phyloP scores from a whole-genome alignment of 2,797 vertebrate genomes.

The Anisognathus igniventris region DNA sequence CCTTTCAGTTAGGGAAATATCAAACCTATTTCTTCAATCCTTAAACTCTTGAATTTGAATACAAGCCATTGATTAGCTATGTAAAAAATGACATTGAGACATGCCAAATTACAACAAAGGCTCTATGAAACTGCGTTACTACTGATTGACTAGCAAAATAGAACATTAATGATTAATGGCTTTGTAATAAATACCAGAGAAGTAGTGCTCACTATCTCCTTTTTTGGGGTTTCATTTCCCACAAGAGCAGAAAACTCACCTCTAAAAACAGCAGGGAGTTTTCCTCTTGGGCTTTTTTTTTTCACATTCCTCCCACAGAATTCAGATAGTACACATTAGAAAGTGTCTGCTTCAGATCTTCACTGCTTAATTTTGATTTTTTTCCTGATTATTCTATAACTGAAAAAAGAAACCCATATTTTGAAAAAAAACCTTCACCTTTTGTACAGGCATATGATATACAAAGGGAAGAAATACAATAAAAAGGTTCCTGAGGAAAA shows the following conservation, averaged over 20 bases:
- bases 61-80: background rate
- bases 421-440: rapidly evolving
- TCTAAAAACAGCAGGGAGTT: background rate
- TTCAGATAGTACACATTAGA: background rate
- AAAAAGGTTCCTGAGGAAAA: background rate
- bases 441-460: background rate
- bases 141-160: background rate
- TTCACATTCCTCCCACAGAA: background rate
- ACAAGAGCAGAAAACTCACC: background rate
- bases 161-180: background rate
- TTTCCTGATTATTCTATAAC: background rate
- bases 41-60: constrained; percentile 20
- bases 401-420: background rate
- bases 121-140: background rate
- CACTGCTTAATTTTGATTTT: background rate
- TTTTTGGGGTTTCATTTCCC: background rate
- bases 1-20: constrained; percentile 31
- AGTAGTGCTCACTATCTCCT: background rate
- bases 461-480: rapidly evolving
- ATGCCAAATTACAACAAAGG: background rate
- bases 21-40: background rate
- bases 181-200: background rate
- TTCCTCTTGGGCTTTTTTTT: background rate
- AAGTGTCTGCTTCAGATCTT: background rate
- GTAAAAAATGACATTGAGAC: background rate